Evolutionary conservation across 2,113 vertebrate species (phyloP), one percentile per base, ranked within the genome.

Genomic region (Pseudorhombus dupliciocellatus): DNA sequence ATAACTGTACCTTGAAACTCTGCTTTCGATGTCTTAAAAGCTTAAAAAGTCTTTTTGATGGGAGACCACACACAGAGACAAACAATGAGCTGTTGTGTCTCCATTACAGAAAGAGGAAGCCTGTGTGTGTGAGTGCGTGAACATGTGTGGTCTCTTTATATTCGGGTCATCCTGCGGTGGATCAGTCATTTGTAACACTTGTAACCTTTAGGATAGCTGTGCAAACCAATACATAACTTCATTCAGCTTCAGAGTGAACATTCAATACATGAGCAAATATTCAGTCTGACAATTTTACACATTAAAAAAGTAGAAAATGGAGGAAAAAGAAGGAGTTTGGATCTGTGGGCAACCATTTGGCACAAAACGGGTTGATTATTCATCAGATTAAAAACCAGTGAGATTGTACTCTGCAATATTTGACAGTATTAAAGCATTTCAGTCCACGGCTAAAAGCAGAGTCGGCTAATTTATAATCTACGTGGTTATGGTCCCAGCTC

Each of bases 161-260:
- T 78, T 73, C 64, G 72, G 60, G 66, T 75, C 53, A 75, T 57
- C 63, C 56, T 73, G 62, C 62, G 22, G 52, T 77, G 77, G 63
- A 81, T 77, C 73, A 64, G 69, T 76, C 79, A 46, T 77, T 71
- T 87, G 66, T 72, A 82, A 88, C 86, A 84, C 79, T 78, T 71
- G 54, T 52, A 73, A n/a, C 46, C 46, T 50, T 50, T 8, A 44
- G 42, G 42, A 86, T 65, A 78, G 42, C 66, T 87, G 88, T 90
- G 90, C 90, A 91, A 90, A 90, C 84, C 66, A 63, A 79, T 72
- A 90, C 69, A 77, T 79, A 85, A 89, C 89, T 90, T 90, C 89
- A 90, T 88, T 88, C 86, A 83, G 74, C 85, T 83, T 87, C 80
- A 83, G 82, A 85, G 84, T 81, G 90, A 90, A 84, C 85, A 90